These are phyloP conservation scores for Gobio gobio DNA, from an alignment of 2,113 vertebrate genomes.

Conservation along the genomic window DNA sequence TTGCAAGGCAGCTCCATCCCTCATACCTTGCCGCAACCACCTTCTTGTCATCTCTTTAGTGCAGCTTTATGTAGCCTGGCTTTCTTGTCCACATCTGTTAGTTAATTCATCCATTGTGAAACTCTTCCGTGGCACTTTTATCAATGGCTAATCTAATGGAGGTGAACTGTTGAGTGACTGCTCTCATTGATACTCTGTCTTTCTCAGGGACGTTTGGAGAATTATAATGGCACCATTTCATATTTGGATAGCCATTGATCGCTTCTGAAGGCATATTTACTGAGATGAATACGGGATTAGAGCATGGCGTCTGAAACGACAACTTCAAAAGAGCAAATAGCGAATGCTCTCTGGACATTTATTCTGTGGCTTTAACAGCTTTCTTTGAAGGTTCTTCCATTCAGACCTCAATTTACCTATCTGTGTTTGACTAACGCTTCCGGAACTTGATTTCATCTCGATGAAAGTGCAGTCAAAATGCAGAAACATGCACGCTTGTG, in stretches of 20 bases:
- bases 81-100: constrained; percentile 49
- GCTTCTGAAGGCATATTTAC: constrained; percentile 5
- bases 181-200: constrained; percentile 45
- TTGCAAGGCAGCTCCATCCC: constrained; percentile 79
- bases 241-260: constrained; percentile 33
- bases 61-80: constrained; percentile 24
- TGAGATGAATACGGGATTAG: background rate
- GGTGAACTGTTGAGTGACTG: constrained; percentile 49
- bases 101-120: constrained; percentile 47
- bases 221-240: constrained; percentile 35
- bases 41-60: constrained; percentile 51
- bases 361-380: constrained; percentile 18
- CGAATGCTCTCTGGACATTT: background rate
- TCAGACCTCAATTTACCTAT: constrained; percentile 24
- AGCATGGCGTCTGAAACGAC: constrained; percentile 2
- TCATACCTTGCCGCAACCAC: constrained; percentile 73
- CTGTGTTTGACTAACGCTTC: constrained; percentile 20
- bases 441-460: background rate
- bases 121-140: constrained; percentile 48
- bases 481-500: background rate
- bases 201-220: constrained; percentile 20
- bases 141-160: constrained; percentile 52
- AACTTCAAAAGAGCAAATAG: constrained; percentile 10
- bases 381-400: constrained; percentile 28
- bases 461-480: background rate